Conservation (phyloP, 2,888 invertebrate species). For the Prosapia bicincta region DNA sequence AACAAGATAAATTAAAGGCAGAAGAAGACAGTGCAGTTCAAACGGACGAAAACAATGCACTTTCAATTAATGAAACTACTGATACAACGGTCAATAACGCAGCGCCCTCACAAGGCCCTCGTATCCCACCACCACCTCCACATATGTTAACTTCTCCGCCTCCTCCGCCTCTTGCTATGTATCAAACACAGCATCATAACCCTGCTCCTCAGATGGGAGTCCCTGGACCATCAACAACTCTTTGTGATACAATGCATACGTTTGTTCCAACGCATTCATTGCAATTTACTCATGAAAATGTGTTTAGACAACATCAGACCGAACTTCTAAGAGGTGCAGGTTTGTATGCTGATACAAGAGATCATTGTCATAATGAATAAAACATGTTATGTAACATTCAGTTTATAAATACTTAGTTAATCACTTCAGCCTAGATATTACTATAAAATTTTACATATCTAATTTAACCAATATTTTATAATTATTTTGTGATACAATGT, state of each 20-base stretch:
- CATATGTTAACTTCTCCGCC: not conserved
- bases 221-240: not conserved
- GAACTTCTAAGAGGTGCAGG: conserved; percentile 19
- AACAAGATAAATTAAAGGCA: not conserved
- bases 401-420: too few relatives aligned
- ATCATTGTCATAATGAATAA: conserved; percentile 21
- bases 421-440: too few relatives aligned
- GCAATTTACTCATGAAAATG: conserved; percentile 3
- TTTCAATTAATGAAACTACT: not conserved
- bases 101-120: not conserved
- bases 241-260: not conserved
- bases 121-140: not conserved
- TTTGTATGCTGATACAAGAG: conserved; percentile 22
- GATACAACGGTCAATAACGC: not conserved
- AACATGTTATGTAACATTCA: too few relatives aligned
- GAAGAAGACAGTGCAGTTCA: not conserved
- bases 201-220: not conserved
- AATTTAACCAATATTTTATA: too few relatives aligned
- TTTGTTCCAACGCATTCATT: not conserved
- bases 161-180: not conserved
- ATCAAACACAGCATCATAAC: not conserved
- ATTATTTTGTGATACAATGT: too few relatives aligned
- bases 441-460: not conserved
- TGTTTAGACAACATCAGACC: conserved; percentile 16
- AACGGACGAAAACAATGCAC: not conserved